phyloP scores from a whole-genome alignment of 2,888 invertebrate genomes.

The Acanthosepion lycidas region DNA sequence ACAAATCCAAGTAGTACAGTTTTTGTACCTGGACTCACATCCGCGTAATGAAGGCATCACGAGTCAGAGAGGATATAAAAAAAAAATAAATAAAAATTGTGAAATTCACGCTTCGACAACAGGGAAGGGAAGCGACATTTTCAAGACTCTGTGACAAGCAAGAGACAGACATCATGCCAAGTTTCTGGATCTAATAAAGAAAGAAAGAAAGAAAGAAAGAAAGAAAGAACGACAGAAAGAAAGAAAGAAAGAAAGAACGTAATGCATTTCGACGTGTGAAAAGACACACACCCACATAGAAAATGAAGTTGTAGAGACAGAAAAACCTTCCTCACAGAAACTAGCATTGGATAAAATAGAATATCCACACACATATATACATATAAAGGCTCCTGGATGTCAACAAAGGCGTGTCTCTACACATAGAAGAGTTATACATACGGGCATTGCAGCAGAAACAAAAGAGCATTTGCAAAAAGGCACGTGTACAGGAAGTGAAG shows the following conservation, averaged over 20 bases:
- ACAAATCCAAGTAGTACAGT: too few relatives aligned
- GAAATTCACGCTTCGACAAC: not conserved
- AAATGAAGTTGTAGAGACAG: too few relatives aligned
- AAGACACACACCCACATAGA: not conserved
- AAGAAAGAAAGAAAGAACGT: not conserved
- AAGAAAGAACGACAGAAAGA: not conserved
- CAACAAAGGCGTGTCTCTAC: not conserved
- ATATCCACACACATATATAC: not conserved
- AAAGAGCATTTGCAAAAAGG: not conserved
- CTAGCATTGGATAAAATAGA: not conserved
- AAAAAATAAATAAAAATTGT: too few relatives aligned
- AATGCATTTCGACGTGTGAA: not conserved
- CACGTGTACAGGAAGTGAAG: not conserved
- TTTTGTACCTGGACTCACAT: too few relatives aligned
- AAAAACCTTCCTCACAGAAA: not conserved
- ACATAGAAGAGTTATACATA: not conserved
- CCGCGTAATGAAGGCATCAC: too few relatives aligned
- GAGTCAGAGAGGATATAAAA: too few relatives aligned
- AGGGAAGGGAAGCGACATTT: not conserved
- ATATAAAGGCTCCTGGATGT: not conserved
- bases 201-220: too few relatives aligned
- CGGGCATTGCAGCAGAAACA: not conserved
- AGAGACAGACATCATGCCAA: not conserved
- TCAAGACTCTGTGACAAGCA: conserved; percentile 15
- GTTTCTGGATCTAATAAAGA: not conserved